Conservation (phyloP, 2,888 invertebrate species). For the Erynnis tages region DNA sequence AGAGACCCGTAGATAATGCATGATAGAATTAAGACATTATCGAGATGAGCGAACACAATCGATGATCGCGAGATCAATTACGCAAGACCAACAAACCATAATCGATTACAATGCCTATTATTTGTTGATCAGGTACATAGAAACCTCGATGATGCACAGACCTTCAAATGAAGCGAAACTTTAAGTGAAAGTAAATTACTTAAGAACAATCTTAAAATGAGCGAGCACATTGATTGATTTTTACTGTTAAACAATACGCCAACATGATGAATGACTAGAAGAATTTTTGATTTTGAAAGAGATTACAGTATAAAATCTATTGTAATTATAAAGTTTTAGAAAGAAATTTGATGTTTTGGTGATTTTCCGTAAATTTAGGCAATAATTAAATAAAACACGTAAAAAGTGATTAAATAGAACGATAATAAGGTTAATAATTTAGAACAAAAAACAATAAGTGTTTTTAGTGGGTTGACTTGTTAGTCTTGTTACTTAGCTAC, state of each 20-base stretch:
- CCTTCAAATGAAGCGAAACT: neutral
- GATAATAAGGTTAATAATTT: too few species aligned
- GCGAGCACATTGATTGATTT: conserved; percentile 26
- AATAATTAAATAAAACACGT: too few species aligned
- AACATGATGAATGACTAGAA: too few species aligned
- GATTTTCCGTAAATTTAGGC: too few species aligned
- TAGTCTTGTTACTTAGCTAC: too few species aligned
- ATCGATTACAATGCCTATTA: conserved; percentile 13
- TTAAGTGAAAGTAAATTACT: conserved; percentile 38
- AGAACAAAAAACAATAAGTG: too few species aligned
- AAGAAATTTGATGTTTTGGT: too few species aligned
- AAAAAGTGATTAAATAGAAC: too few species aligned
- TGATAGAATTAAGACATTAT: conserved; percentile 15
- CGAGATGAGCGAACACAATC: conserved; percentile 10
- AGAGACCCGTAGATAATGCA: neutral
- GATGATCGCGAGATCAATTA: conserved; percentile 3
- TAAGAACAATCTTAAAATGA: conserved; percentile 31
- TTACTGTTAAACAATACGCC: conserved; percentile 24
- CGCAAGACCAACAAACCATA: neutral
- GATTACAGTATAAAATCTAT: too few species aligned
- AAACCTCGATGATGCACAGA: neutral
- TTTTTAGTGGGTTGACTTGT: too few species aligned
- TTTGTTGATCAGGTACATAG: conserved; percentile 8
- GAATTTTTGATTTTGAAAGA: too few species aligned
- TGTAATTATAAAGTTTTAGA: too few species aligned